These are phyloP conservation scores for Hirundo rustica DNA, from an alignment of 2,797 vertebrate genomes.

Conservation along the genomic window DNA sequence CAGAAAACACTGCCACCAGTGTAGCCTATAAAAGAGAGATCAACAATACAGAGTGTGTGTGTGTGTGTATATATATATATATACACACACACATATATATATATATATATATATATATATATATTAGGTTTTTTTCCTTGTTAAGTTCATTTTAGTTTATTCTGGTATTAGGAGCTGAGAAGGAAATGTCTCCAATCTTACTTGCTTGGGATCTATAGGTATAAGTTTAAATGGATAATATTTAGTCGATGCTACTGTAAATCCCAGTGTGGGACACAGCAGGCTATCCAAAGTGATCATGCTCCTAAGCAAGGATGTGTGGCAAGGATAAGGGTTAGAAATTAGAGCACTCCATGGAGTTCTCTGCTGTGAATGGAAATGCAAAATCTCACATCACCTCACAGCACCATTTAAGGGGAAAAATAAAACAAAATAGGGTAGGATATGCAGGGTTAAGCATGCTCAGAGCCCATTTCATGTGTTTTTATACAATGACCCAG, in stretches of 20 bases:
- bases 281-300: background rate
- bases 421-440: background rate
- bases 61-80: fast-evolving
- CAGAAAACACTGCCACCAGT: slow-evolving; percentile 61
- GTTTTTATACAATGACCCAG: background rate
- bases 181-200: background rate
- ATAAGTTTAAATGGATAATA: slow-evolving; percentile 37
- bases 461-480: background rate
- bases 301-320: background rate
- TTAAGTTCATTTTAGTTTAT: background rate
- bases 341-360: background rate
- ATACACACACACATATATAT: fast-evolving
- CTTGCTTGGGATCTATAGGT: background rate
- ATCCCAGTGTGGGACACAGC: slow-evolving; percentile 42
- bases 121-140: background rate
- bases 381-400: background rate
- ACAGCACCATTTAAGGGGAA: background rate
- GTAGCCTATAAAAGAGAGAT: slow-evolving; percentile 25
- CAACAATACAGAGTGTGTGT: background rate
- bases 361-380: background rate
- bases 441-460: background rate
- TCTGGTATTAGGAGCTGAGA: background rate
- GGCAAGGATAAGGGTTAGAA: background rate
- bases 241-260: slow-evolving; percentile 64
- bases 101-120: no score